Conservation (phyloP, 2,797 vertebrate genomes). For the Pelobates cultripes region DNA sequence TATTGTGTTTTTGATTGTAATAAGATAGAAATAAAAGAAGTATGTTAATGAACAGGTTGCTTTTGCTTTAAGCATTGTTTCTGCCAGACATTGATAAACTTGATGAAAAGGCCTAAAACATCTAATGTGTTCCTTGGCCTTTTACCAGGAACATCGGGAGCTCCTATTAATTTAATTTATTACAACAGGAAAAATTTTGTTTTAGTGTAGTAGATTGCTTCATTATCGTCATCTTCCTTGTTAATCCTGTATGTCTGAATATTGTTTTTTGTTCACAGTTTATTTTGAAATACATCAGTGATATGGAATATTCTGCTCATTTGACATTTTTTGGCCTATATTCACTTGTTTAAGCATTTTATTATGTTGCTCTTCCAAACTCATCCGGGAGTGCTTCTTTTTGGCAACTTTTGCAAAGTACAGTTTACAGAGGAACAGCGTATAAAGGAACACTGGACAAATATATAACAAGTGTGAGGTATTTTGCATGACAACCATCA, state of each 20-base stretch:
- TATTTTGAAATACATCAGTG: constrained; percentile 3
- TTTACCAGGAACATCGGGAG: constrained; percentile 41
- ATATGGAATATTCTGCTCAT: constrained; percentile 1
- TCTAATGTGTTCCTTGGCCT: constrained; percentile 52
- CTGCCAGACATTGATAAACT: constrained; percentile 52
- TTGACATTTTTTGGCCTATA: not conserved
- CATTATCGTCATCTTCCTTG: not conserved
- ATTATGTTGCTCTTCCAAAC: not conserved
- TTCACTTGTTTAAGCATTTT: not conserved
- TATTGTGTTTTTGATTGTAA: constrained; percentile 26
- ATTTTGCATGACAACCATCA: not conserved
- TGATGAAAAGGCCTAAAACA: constrained; percentile 44
- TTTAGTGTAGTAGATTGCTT: constrained; percentile 11
- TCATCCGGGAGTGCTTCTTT: not conserved
- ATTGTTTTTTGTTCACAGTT: not conserved
- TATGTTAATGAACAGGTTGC: constrained; percentile 42
- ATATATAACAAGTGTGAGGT: not conserved
- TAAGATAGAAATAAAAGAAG: constrained; percentile 30
- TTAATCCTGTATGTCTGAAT: not conserved
- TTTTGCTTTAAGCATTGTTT: constrained; percentile 42
- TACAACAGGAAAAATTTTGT: constrained; percentile 44
- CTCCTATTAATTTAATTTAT: constrained; percentile 47
- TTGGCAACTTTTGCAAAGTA: not conserved
- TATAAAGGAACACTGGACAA: not conserved
- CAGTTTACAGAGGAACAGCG: not conserved